Percentiles rank a stretch among this genome's conserved stretches.
These are phyloP conservation scores for Gyrodactylus bullatarudis DNA, from an alignment of 1,140 invertebrate species.

Conservation along the genomic window DNA sequence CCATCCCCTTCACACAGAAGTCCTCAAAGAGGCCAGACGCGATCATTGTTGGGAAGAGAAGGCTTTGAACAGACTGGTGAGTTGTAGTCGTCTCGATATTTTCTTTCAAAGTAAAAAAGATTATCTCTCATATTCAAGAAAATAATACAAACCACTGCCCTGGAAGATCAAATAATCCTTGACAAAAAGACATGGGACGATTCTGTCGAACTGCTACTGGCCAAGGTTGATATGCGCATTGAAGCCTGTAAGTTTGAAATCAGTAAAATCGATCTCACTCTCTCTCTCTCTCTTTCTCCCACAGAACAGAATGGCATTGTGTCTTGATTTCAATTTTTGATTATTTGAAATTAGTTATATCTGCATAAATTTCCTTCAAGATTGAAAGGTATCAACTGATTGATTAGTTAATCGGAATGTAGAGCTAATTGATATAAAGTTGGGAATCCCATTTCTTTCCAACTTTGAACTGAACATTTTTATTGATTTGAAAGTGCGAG, in stretches of 20 bases:
- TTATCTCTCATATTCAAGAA: slow-evolving; percentile 27
- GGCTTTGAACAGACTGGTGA: slow-evolving; percentile 27
- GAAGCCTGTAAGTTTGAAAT: not conserved
- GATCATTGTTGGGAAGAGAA: slow-evolving; percentile 73
- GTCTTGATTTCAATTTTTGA: slow-evolving; percentile 24
- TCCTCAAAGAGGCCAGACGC: slow-evolving; percentile 44
- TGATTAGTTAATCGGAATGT: no score
- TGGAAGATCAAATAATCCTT: slow-evolving; percentile 58
- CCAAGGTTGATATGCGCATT: not conserved
- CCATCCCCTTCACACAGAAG: not conserved
- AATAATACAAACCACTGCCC: slow-evolving; percentile 63
- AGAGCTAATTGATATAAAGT: no score
- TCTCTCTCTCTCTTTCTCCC: no score
- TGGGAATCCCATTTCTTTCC: no score
- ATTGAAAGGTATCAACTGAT: not conserved
- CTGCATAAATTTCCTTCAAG: not conserved
- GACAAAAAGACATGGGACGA: slow-evolving; percentile 71
- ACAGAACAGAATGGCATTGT: no score
- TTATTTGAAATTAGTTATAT: slow-evolving; percentile 23
- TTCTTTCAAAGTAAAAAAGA: slow-evolving; percentile 5
- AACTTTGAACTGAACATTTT: no score
- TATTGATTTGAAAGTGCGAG: no score
- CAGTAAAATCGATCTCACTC: no score
- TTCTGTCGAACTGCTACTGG: not conserved
- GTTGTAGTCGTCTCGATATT: not conserved